A percentile compares a stretch with the other conserved stretches of the same genome.
Evolutionary conservation across 2,888 invertebrate species (phyloP).

Genomic region (Isoperla grammatica): DNA sequence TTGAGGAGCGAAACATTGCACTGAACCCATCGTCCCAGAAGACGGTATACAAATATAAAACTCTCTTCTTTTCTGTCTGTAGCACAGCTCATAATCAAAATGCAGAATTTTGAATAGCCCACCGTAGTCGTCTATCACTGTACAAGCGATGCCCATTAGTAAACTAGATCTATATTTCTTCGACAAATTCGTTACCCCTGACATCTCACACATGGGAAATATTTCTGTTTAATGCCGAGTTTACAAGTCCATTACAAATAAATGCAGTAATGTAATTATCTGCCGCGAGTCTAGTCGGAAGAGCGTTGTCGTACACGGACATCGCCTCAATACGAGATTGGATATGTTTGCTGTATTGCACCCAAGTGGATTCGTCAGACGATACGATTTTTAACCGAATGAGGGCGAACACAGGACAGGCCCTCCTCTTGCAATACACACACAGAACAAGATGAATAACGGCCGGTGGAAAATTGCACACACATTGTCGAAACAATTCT

Average conservation of each 20-base stretch:
- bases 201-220: neutral
- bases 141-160: too few relatives aligned
- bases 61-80: too few relatives aligned
- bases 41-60: too few relatives aligned
- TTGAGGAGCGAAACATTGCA: too few relatives aligned
- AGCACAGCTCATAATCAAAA: too few relatives aligned
- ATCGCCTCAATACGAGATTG: neutral
- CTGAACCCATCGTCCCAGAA: too few relatives aligned
- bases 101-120: too few relatives aligned
- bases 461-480: neutral
- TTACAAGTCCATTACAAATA: conserved; percentile 5
- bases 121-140: too few relatives aligned
- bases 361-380: neutral
- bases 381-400: neutral
- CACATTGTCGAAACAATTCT: neutral
- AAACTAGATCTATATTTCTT: too few relatives aligned
- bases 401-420: neutral
- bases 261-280: neutral
- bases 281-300: neutral
- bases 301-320: too few relatives aligned
- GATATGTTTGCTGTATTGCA: neutral
- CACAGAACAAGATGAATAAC: neutral
- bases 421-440: neutral
- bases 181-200: too few relatives aligned
- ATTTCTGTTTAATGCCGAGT: neutral